A percentile compares a stretch with the other conserved stretches of the same genome.
Conservation (phyloP, 1,140 invertebrate species). For the Panagrolaimus sp. region DNA sequence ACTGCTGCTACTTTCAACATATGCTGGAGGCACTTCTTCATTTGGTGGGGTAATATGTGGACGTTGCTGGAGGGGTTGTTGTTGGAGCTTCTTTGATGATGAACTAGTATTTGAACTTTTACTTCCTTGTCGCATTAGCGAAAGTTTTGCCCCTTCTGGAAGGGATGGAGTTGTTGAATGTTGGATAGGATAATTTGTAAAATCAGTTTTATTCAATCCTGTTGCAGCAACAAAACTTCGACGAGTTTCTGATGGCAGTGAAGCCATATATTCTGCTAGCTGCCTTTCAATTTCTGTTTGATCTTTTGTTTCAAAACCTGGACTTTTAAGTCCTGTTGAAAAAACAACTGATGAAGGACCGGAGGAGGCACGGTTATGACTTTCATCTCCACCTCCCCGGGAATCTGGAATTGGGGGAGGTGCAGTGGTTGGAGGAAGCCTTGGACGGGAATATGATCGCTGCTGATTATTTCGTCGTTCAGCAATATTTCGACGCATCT, state of each 20-base stretch:
- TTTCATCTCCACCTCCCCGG: no score
- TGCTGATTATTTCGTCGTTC: neutral
- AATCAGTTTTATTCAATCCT: neutral
- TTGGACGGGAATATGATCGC: neutral
- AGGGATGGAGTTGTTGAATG: neutral
- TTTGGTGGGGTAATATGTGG: neutral
- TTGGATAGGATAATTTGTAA: neutral
- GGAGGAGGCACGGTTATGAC: neutral
- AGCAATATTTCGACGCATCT: no score
- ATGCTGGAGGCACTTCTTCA: neutral
- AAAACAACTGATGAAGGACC: neutral
- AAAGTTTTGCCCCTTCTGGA: neutral
- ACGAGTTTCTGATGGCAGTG: neutral
- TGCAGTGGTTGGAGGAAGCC: neutral
- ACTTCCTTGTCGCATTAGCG: slow-evolving; percentile 1
- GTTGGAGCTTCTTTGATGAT: no score
- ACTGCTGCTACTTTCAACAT: neutral
- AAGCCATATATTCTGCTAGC: slow-evolving; percentile 1
- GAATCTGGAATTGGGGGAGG: neutral
- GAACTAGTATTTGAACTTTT: neutral
- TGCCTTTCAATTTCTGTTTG: neutral
- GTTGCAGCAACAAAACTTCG: neutral
- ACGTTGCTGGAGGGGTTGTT: no score
- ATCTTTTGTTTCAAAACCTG: slow-evolving; percentile 2
- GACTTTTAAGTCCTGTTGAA: neutral